These are phyloP conservation scores for Selene dorsalis DNA, from an alignment of 2,797 vertebrate species.

Conservation along the genomic window DNA sequence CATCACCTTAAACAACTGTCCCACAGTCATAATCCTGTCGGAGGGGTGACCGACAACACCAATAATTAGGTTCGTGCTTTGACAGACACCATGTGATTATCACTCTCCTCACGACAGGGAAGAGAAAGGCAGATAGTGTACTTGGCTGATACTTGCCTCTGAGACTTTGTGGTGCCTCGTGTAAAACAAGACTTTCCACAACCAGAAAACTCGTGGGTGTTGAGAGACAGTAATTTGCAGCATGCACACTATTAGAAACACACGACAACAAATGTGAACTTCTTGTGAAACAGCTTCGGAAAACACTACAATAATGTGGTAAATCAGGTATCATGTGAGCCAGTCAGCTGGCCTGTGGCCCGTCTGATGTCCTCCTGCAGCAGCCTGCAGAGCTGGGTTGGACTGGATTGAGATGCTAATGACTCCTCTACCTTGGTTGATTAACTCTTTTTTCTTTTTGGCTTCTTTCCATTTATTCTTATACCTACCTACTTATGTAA, in stretches of 20 bases:
- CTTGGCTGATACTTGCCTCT: constrained; percentile 3
- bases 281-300: not conserved
- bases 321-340: not conserved
- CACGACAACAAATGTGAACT: not conserved
- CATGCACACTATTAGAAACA: not conserved
- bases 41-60: constrained; percentile 47
- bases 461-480: too few relatives aligned
- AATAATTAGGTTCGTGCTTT: constrained; percentile 54
- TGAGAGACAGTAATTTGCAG: not conserved
- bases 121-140: constrained; percentile 8
- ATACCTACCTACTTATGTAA: too few relatives aligned
- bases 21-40: constrained; percentile 50
- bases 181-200: not conserved
- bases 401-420: not conserved
- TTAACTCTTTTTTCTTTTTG: too few relatives aligned
- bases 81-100: constrained; percentile 55
- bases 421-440: not conserved
- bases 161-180: not conserved
- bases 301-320: not conserved
- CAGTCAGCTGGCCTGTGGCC: not conserved
- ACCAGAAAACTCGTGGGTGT: not conserved
- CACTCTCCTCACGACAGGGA: not conserved
- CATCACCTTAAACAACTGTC: constrained; percentile 45
- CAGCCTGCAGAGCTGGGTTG: not conserved
- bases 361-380: not conserved